These are phyloP conservation scores for Paragorgia papillata DNA, from an alignment of 92 coral and sea anemone species.

Conservation along the genomic window DNA sequence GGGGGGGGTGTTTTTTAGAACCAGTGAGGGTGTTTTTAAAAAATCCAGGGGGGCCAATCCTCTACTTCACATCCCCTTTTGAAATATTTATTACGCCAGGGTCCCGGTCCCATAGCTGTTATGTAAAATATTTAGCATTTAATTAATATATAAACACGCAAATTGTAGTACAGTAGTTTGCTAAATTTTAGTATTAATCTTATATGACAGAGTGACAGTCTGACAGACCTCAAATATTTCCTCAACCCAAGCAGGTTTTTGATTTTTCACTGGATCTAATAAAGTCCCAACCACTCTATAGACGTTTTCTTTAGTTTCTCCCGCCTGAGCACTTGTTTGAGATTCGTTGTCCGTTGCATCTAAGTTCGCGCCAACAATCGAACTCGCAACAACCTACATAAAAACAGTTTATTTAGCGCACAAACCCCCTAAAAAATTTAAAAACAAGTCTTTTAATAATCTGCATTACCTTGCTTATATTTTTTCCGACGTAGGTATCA, in stretches of 20 bases:
- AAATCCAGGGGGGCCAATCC: too few species aligned
- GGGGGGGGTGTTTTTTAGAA: too few species aligned
- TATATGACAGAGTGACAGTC: too few species aligned
- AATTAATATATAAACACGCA: too few species aligned
- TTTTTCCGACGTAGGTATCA: slow-evolving; percentile 83
- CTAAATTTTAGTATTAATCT: too few species aligned
- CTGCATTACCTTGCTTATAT: slow-evolving; percentile 85
- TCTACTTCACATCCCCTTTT: too few species aligned
- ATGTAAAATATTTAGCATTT: too few species aligned
- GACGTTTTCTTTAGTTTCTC: slow-evolving; percentile 77
- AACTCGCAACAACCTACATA: slow-evolving; percentile 69
- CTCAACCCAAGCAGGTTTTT: slow-evolving; percentile 91
- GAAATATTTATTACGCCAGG: too few species aligned
- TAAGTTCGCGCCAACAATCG: slow-evolving; percentile 91
- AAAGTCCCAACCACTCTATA: slow-evolving; percentile 92
- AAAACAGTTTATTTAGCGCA: not conserved
- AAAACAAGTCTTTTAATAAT: not conserved
- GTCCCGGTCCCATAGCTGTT: too few species aligned
- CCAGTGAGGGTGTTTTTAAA: too few species aligned
- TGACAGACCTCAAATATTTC: slow-evolving; percentile 78
- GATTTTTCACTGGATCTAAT: slow-evolving; percentile 71
- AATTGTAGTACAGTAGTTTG: too few species aligned
- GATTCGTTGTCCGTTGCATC: slow-evolving; percentile 89
- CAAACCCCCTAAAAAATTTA: not conserved
- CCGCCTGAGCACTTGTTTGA: slow-evolving; percentile 72